phyloP scores from a whole-genome alignment of 2,113 vertebrate genomes.

The Cephalopholis sonnerati region DNA sequence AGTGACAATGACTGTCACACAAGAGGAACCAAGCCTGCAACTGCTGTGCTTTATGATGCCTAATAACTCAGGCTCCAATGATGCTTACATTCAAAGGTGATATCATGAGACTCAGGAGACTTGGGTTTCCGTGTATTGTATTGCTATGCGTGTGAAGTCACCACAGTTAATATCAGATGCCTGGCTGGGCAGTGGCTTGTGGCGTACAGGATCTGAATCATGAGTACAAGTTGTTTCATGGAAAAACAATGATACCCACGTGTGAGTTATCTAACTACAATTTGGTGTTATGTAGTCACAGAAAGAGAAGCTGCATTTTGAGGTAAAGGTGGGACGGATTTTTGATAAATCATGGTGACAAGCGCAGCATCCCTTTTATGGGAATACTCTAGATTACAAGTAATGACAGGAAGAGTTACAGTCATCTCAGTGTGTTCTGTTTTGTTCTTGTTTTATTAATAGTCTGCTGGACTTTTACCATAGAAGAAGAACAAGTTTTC shows the following conservation, averaged over 20 bases:
- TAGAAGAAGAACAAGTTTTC: conserved; percentile 51
- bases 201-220: conserved; percentile 72
- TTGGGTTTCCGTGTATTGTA: conserved; percentile 73
- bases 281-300: not conserved
- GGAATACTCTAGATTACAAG: not conserved
- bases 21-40: conserved; percentile 8
- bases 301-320: not conserved
- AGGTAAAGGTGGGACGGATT: not conserved
- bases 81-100: conserved; percentile 48
- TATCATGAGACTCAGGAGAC: conserved; percentile 63
- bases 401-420: not conserved
- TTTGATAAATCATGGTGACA: conserved; percentile 6
- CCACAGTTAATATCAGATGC: conserved; percentile 40
- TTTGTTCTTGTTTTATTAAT: conserved; percentile 48
- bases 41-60: not conserved
- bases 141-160: conserved; percentile 57
- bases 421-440: not conserved
- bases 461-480: conserved; percentile 46
- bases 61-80: conserved; percentile 38
- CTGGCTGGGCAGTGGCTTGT: conserved; percentile 37
- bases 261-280: conserved; percentile 20
- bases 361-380: not conserved
- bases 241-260: conserved; percentile 48
- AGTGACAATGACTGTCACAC: conserved; percentile 2
- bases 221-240: conserved; percentile 59